Base-by-base conservation (phyloP, 1,140 invertebrate genomes). In the Arion vulgaris region DNA sequence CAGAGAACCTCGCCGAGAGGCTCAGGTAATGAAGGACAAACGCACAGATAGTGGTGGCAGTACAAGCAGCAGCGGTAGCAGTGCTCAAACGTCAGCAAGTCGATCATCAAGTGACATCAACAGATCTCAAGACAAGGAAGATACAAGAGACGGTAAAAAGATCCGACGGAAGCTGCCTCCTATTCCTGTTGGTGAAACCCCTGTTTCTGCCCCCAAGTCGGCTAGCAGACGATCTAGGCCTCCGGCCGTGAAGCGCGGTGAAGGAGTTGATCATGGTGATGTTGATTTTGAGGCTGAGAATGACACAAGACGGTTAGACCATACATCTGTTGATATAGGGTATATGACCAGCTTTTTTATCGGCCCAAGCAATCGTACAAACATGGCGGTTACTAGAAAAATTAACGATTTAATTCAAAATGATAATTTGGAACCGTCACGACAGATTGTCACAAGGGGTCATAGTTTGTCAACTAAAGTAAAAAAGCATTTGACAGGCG, bases 101-200 rank as follows among this genome's bases (percentile, higher is more conserved):
- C 19, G 34, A 5, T 49, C 62, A 2, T 66, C 28, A n/a, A 32
- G 62, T 23, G 62, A 66, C n/a, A 7, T 66, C 62, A 32, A 28
- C 28, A n/a, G 62, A 5, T 66, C 62, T 66, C 62, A 66, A 28
- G 62, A 66, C 62, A 66, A 66, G n/a, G 62, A 66, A 32, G 28
- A 26, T 28, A 23, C n/a, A 17, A 82, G 76, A 36, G 80, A 81
- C 51, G 69, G 80, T 11, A 82, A 82, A 28, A 82, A 82, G 57
- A 92, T 94, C 79, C 89, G 94, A 45, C 87, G 94, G 49, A 94
- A 94, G 85, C 89, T 94, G 36, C 94, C 94, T 7, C 91, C 93
- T 32, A 92, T 95, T 51, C 94, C 94, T 1, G 88, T 93, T 0
- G 94, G 94, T 74, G 94, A 94, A 85, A 94, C 94, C 85, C 93